Percentiles rank a stretch among this genome's conserved stretches.
phyloP scores from a whole-genome alignment of 2,888 invertebrate species.

The Mystacides longicornis region DNA sequence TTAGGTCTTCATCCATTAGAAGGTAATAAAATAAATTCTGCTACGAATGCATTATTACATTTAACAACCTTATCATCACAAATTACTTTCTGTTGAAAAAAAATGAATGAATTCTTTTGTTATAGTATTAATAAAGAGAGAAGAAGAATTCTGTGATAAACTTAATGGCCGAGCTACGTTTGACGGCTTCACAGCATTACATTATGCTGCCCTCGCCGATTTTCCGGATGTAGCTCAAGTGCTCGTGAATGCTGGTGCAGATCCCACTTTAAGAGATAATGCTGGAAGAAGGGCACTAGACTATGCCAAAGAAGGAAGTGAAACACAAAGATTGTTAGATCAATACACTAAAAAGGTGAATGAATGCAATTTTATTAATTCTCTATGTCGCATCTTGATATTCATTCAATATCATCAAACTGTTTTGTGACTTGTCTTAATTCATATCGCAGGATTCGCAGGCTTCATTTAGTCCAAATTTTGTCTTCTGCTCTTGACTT shows the following conservation, averaged over 20 bases:
- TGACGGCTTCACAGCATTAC: constrained; percentile 78
- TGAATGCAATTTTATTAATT: constrained; percentile 11
- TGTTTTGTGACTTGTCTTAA: too few species aligned
- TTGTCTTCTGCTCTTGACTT: too few species aligned
- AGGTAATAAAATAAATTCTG: constrained; percentile 38
- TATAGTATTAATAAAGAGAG: constrained; percentile 56
- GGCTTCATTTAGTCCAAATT: too few species aligned
- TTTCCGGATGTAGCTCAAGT: constrained; percentile 54
- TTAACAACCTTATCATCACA: neutral
- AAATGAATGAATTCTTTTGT: constrained; percentile 19
- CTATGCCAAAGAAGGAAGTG: constrained; percentile 59
- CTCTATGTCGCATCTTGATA: too few species aligned
- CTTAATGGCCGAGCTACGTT: constrained; percentile 68
- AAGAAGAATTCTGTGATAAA: constrained; percentile 72
- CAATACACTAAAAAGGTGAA: constrained; percentile 45
- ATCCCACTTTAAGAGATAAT: constrained; percentile 69
- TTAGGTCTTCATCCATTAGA: constrained; percentile 66
- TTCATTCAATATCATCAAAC: too few species aligned
- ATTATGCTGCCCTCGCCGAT: constrained; percentile 79
- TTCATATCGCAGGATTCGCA: too few species aligned
- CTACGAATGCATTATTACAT: neutral
- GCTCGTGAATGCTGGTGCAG: constrained; percentile 65
- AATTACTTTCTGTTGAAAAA: neutral
- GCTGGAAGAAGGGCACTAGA: constrained; percentile 68
- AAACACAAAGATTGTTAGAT: constrained; percentile 55